Evolutionary conservation across 2,113 vertebrate genomes (phyloP).

Genomic region (Nycticebus coucang): DNA sequence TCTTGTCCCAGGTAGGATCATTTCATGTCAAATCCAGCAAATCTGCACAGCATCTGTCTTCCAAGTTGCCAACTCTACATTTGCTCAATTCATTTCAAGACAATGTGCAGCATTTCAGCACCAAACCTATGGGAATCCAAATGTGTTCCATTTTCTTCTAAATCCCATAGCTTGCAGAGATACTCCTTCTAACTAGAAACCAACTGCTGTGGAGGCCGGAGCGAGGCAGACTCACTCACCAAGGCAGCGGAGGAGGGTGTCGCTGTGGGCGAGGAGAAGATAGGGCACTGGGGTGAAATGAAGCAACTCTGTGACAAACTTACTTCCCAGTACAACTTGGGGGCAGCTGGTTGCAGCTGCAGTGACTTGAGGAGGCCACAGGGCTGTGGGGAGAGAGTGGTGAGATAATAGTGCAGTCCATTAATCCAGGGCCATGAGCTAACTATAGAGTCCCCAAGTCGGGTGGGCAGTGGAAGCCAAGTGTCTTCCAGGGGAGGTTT

Average conservation of each 20-base stretch:
- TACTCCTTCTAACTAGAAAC: background rate
- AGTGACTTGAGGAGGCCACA: background rate
- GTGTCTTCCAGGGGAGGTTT: background rate
- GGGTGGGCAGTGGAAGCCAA: background rate
- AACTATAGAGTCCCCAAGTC: background rate
- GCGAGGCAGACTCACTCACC: background rate
- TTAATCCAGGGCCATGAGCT: background rate
- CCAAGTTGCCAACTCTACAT: background rate
- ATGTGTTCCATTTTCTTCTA: background rate
- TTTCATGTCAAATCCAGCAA: background rate
- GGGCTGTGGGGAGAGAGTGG: background rate
- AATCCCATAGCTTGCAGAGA: background rate
- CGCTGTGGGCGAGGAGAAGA: background rate
- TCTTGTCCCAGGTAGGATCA: background rate
- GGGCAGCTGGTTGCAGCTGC: too few species aligned
- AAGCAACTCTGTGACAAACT: background rate
- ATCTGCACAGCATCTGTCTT: background rate
- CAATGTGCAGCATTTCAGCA: background rate
- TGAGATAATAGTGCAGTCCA: accelerated
- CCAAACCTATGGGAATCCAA: accelerated
- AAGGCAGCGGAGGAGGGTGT: background rate
- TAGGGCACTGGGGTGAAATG: background rate
- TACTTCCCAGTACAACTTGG: background rate
- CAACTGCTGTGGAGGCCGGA: background rate
- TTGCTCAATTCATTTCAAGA: background rate